A percentile compares a stretch with the other conserved stretches of the same genome.
Conservation (phyloP, 1,140 invertebrate genomes). For the Drosophila tropicalis region DNA sequence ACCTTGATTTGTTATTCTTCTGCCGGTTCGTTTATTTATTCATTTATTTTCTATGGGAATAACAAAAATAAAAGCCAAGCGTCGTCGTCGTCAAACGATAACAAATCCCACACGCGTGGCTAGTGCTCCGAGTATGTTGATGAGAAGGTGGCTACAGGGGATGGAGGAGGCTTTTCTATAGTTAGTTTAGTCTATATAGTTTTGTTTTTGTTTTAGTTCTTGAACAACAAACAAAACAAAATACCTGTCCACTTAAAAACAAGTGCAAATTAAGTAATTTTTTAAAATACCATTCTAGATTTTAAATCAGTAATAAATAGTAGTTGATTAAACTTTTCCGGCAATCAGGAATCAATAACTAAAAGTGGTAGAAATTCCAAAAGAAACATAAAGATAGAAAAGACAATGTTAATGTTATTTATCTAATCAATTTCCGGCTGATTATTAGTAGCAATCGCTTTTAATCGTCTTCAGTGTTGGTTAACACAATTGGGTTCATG, state of each 20-base stretch:
- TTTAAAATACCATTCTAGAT: neutral
- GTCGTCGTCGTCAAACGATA: conserved; percentile 37
- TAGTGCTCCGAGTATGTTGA: conserved; percentile 15
- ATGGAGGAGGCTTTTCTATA: neutral
- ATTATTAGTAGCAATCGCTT: too few species aligned
- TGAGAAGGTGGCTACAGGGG: neutral
- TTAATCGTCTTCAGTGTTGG: neutral
- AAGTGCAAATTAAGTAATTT: conserved; percentile 38
- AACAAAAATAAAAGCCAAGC: conserved; percentile 27
- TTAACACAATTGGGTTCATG: too few species aligned
- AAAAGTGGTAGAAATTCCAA: neutral
- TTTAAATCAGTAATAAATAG: neutral
- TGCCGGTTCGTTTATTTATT: conserved; percentile 18
- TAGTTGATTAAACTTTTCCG: neutral
- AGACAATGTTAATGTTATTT: too few species aligned
- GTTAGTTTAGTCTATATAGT: conserved; percentile 22
- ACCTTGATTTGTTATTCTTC: conserved; percentile 51
- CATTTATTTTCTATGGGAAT: conserved; percentile 5
- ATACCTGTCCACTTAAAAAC: conserved; percentile 27
- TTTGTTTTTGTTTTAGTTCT: conserved; percentile 31
- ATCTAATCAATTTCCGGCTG: too few species aligned
- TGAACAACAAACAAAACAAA: conserved; percentile 42
- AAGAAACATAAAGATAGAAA: neutral
- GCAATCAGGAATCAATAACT: too few species aligned
- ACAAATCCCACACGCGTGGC: conserved; percentile 44